Conservation (phyloP, 2,797 vertebrate species). For the Sebastiscus albofasciatus region DNA sequence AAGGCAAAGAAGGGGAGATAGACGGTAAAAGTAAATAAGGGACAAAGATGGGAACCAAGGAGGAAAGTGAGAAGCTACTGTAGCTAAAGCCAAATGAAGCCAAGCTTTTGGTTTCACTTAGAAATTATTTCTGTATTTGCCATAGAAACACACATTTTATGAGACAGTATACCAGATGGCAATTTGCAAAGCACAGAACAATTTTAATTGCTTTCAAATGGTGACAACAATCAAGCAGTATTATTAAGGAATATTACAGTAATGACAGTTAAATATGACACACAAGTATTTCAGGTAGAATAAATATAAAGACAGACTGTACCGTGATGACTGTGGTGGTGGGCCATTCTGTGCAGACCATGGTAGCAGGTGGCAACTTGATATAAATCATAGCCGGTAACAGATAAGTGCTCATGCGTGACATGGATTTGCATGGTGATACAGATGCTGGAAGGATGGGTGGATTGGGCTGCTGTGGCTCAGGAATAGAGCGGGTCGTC, state of each 20-base stretch:
- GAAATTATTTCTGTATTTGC: not conserved
- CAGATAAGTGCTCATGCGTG: constrained; percentile 1
- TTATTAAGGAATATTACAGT: not conserved
- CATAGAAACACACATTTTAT: not conserved
- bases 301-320: not conserved
- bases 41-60: not conserved
- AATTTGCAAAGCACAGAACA: not conserved
- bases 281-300: not conserved
- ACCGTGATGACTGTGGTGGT: not conserved
- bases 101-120: not conserved
- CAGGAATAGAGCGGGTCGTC: not conserved
- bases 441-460: not conserved
- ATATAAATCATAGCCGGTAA: constrained; percentile 9
- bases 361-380: not conserved
- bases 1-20: not conserved
- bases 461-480: not conserved
- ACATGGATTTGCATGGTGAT: constrained; percentile 4
- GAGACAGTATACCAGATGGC: not conserved
- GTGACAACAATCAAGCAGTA: not conserved
- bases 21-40: not conserved
- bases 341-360: not conserved
- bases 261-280: not conserved
- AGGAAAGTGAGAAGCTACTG: not conserved
- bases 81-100: not conserved
- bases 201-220: not conserved